Percentiles rank a stretch among this genome's conserved stretches.
Evolutionary conservation across 2,113 vertebrate genomes (phyloP).

Genomic region (Romanogobio albipinnatus): DNA sequence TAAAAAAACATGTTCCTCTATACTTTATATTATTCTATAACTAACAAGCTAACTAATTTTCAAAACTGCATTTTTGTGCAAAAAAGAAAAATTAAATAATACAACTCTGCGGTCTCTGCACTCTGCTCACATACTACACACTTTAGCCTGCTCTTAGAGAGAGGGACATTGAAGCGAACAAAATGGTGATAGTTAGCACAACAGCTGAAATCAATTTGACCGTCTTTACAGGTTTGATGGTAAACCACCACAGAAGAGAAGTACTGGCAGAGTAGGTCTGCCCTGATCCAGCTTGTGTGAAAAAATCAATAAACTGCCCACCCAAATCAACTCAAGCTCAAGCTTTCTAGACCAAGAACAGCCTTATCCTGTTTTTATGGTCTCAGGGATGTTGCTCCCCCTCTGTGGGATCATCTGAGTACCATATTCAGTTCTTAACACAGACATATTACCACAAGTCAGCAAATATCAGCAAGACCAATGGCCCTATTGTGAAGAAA

Average conservation of each 20-base stretch:
- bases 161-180: neutral
- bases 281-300: neutral
- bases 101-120: neutral
- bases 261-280: neutral
- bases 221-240: neutral
- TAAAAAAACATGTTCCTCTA: too few relatives aligned
- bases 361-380: constrained; percentile 14
- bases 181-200: neutral
- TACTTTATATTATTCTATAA: too few relatives aligned
- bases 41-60: too few relatives aligned
- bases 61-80: too few relatives aligned
- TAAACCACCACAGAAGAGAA: neutral
- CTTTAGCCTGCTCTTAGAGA: neutral
- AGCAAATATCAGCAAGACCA: constrained; percentile 42
- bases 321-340: neutral
- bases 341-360: constrained; percentile 1
- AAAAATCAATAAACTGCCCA: constrained; percentile 27
- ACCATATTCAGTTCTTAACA: constrained; percentile 39
- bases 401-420: constrained; percentile 28
- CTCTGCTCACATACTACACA: neutral
- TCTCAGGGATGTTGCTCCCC: neutral
- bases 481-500: constrained; percentile 22
- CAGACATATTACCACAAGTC: constrained; percentile 47
- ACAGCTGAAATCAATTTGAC: neutral
- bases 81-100: too few relatives aligned